Conservation (phyloP, 1,140 invertebrate genomes). For the Rhyzopertha dominica region DNA sequence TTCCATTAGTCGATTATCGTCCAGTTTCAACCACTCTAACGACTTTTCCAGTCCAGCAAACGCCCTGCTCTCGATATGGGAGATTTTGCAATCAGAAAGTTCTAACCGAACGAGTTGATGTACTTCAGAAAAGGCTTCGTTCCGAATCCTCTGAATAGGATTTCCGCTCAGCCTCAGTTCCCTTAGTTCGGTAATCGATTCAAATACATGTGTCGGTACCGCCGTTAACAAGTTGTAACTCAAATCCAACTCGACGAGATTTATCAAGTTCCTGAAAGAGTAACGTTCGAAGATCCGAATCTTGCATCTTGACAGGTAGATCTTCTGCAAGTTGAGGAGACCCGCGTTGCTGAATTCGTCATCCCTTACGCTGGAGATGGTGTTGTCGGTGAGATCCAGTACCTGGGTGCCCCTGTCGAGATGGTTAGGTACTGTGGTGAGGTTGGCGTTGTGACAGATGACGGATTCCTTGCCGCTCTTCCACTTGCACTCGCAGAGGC, state of each 20-base stretch:
- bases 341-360: conserved; percentile 67
- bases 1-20: conserved; percentile 64
- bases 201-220: conserved; percentile 66
- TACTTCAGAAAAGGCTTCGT: conserved; percentile 63
- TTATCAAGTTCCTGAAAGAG: conserved; percentile 65
- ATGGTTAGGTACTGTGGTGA: conserved; percentile 61
- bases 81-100: conserved; percentile 64
- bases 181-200: conserved; percentile 65
- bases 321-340: conserved; percentile 72
- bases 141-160: conserved; percentile 61
- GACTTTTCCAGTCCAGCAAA: conserved; percentile 66
- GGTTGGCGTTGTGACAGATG: conserved; percentile 65
- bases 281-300: conserved; percentile 58
- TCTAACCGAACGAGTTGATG: conserved; percentile 68
- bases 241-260: conserved; percentile 73
- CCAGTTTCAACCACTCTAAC: conserved; percentile 70
- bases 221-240: conserved; percentile 63
- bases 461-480: conserved; percentile 78
- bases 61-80: conserved; percentile 59
- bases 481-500: conserved; percentile 79
- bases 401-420: conserved; percentile 73
- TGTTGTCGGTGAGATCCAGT: conserved; percentile 69
- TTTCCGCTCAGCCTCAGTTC: conserved; percentile 69
- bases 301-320: conserved; percentile 63
- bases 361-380: conserved; percentile 57